Evolutionary conservation across 1,140 invertebrate genomes (phyloP).

Genomic region (Trinorchestia longiramus): DNA sequence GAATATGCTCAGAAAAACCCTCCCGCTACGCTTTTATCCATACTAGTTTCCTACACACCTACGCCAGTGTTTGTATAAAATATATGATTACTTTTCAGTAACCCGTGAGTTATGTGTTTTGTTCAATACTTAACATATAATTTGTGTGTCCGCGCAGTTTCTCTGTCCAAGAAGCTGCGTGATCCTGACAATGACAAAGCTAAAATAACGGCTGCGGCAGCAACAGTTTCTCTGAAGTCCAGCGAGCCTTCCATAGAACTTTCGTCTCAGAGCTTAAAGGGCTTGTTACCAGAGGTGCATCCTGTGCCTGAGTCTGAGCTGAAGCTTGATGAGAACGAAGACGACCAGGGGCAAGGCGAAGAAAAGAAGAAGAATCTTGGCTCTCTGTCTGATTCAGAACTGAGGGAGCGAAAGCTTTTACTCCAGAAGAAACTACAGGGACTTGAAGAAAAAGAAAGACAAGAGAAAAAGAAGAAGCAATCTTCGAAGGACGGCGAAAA

Average conservation of each 20-base stretch:
- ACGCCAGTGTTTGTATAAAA: too few species aligned
- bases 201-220: background rate
- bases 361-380: slow-evolving; percentile 59
- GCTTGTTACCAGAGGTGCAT: slow-evolving; percentile 62
- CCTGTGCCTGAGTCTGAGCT: slow-evolving; percentile 72
- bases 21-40: too few species aligned
- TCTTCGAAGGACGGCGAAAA: background rate
- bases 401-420: background rate
- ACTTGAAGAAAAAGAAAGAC: slow-evolving; percentile 37
- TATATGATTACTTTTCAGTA: too few species aligned
- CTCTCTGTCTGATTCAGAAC: slow-evolving; percentile 1
- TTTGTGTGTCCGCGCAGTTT: background rate
- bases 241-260: slow-evolving; percentile 10
- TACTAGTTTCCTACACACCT: too few species aligned
- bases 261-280: slow-evolving; percentile 36
- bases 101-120: background rate
- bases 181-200: slow-evolving; percentile 13
- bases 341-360: slow-evolving; percentile 71
- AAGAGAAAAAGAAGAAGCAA: background rate
- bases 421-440: slow-evolving; percentile 30
- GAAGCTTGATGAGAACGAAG: slow-evolving; percentile 70
- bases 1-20: background rate
- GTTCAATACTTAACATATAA: background rate
- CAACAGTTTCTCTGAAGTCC: background rate
- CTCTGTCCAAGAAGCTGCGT: slow-evolving; percentile 39